These are phyloP conservation scores for Gyps fulvus DNA, from an alignment of 2,113 vertebrate genomes.

Conservation along the genomic window DNA sequence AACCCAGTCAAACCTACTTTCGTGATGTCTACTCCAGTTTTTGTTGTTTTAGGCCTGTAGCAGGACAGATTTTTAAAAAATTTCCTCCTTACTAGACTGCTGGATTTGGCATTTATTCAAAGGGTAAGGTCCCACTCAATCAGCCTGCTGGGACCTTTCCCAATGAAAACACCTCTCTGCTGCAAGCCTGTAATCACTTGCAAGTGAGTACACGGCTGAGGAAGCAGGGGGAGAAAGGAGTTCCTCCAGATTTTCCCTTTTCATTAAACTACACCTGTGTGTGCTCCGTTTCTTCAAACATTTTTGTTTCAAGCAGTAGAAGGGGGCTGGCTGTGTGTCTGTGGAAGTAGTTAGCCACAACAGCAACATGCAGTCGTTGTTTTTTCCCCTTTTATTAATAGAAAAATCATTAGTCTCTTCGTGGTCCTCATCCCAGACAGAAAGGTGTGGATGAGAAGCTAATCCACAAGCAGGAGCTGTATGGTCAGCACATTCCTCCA, in stretches of 20 bases:
- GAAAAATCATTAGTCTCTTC: background rate
- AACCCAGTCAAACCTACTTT: background rate
- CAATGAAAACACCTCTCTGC: constrained; percentile 57
- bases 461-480: background rate
- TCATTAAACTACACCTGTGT: background rate
- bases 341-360: background rate
- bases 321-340: background rate
- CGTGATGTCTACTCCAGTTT: background rate
- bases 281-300: background rate
- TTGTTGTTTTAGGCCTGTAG: constrained; percentile 30
- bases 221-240: constrained; percentile 24
- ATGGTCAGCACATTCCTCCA: background rate
- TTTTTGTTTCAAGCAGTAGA: background rate
- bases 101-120: constrained; percentile 47
- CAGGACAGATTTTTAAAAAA: background rate
- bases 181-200: constrained; percentile 44
- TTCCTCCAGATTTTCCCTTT: background rate
- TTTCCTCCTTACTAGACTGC: constrained; percentile 35
- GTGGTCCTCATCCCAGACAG: background rate
- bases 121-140: constrained; percentile 53
- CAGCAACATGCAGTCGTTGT: background rate
- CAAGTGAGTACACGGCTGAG: constrained; percentile 17
- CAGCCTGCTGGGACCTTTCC: constrained; percentile 56
- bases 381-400: background rate
- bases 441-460: background rate